Conservation (phyloP, 2,797 vertebrate genomes). For the Aphelocoma californica region DNA sequence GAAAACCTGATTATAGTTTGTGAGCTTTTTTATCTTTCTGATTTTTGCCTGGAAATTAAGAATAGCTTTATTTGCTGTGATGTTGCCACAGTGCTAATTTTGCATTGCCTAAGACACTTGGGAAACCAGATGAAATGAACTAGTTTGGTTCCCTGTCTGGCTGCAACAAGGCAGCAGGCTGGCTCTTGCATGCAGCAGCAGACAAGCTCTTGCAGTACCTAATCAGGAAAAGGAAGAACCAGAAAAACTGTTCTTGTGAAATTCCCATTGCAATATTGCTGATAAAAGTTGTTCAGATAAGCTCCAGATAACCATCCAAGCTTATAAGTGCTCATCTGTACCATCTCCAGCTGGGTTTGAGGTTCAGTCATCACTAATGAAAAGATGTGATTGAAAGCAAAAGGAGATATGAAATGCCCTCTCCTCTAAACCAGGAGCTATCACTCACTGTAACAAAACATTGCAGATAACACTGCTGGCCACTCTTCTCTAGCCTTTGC, state of each 20-base stretch:
- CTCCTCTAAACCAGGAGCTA: slow-evolving; percentile 22
- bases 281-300: slow-evolving; percentile 45
- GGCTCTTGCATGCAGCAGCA: not conserved
- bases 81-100: not conserved
- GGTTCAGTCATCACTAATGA: slow-evolving; percentile 49
- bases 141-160: not conserved
- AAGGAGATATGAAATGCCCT: slow-evolving; percentile 21
- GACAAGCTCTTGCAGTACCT: not conserved
- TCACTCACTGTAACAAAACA: slow-evolving; percentile 16
- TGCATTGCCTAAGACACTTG: not conserved
- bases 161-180: not conserved
- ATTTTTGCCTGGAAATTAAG: not conserved
- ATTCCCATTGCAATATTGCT: slow-evolving; percentile 15
- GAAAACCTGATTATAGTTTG: not conserved
- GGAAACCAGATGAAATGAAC: not conserved
- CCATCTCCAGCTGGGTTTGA: slow-evolving; percentile 50
- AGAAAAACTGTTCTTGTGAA: slow-evolving; percentile 6
- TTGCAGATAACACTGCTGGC: slow-evolving; percentile 13
- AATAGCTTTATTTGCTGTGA: not conserved
- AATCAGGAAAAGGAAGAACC: not conserved
- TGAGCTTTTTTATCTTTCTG: not conserved
- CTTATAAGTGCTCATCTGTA: slow-evolving; percentile 37
- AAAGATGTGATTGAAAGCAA: slow-evolving; percentile 44
- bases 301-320: slow-evolving; percentile 47
- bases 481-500: not conserved